These are phyloP conservation scores for Cryptoblepharus egeriae DNA, from an alignment of 2,797 vertebrate genomes.

Conservation along the genomic window DNA sequence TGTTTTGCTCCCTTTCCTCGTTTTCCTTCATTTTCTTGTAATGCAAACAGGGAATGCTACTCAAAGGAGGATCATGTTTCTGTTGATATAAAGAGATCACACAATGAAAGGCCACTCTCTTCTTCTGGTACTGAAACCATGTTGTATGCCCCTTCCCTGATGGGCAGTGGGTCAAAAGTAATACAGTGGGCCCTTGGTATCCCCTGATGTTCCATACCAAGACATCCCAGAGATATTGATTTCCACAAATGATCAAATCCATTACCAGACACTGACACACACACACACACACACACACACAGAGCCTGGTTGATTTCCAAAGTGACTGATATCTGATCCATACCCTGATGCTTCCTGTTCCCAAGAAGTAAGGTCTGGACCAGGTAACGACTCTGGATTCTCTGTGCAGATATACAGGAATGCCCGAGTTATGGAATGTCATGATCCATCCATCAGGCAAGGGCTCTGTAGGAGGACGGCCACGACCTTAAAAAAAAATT, in stretches of 20 bases:
- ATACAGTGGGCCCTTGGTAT: no score
- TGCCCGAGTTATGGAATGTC: conserved; percentile 99
- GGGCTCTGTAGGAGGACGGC: conserved; percentile 96
- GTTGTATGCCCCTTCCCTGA: not conserved
- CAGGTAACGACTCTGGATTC: conserved; percentile 98
- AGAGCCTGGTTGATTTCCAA: not conserved
- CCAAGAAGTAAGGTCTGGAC: conserved; percentile 98
- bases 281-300: not conserved
- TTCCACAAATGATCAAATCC: no score
- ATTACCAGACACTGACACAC: not conserved
- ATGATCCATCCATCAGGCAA: conserved; percentile 99
- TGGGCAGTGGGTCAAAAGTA: not conserved
- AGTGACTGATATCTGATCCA: conserved; percentile 50
- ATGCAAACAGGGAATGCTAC: conserved; percentile 98
- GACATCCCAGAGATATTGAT: no score
- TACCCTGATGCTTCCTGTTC: conserved; percentile 99
- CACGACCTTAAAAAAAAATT: conserved; percentile 84
- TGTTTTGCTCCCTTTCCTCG: conserved; percentile 90
- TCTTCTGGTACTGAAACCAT: not conserved
- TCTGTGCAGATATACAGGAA: conserved; percentile 98
- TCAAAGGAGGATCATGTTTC: conserved; percentile 98
- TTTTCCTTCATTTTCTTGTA: conserved; percentile 98
- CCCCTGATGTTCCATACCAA: no score
- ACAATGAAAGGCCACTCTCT: not conserved
- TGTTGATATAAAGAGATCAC: conserved; percentile 68